Conservation (phyloP, 2,888 invertebrate genomes). For the Junonia oenone region DNA sequence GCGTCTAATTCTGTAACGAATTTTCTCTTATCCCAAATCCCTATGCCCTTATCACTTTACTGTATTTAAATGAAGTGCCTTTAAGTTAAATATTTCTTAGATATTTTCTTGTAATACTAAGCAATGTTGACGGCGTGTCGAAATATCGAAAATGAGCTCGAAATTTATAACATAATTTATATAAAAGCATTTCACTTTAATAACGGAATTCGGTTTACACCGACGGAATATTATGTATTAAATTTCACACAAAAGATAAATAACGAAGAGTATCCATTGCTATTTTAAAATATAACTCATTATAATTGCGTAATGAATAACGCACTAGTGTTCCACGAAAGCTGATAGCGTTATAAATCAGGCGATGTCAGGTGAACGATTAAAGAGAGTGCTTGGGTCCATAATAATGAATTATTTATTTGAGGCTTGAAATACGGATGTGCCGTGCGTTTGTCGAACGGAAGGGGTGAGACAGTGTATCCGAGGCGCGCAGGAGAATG, state of each 20-base stretch:
- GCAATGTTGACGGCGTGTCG: neutral
- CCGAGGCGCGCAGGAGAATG: slow-evolving; percentile 11
- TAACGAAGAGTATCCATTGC: neutral
- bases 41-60: slow-evolving; percentile 13
- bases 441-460: slow-evolving; percentile 11
- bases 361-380: slow-evolving; percentile 9
- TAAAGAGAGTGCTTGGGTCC: slow-evolving; percentile 13
- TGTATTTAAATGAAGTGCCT: slow-evolving; percentile 7
- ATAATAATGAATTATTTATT: slow-evolving; percentile 23
- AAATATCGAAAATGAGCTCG: neutral
- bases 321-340: neutral
- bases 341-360: slow-evolving; percentile 1
- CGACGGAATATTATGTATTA: neutral
- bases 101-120: neutral
- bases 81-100: slow-evolving; percentile 5
- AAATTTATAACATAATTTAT: too few relatives aligned
- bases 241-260: neutral
- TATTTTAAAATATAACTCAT: neutral
- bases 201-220: too few relatives aligned
- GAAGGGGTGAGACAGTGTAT: slow-evolving; percentile 13
- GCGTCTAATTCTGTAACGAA: slow-evolving; percentile 20
- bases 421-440: slow-evolving; percentile 17
- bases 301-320: neutral
- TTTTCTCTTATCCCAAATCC: slow-evolving; percentile 13
- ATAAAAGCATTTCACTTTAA: too few relatives aligned